Percentiles rank a stretch among this genome's conserved stretches.
Evolutionary conservation across 1,140 invertebrate species (phyloP).

Genomic region (Drosophila sucinea): DNA sequence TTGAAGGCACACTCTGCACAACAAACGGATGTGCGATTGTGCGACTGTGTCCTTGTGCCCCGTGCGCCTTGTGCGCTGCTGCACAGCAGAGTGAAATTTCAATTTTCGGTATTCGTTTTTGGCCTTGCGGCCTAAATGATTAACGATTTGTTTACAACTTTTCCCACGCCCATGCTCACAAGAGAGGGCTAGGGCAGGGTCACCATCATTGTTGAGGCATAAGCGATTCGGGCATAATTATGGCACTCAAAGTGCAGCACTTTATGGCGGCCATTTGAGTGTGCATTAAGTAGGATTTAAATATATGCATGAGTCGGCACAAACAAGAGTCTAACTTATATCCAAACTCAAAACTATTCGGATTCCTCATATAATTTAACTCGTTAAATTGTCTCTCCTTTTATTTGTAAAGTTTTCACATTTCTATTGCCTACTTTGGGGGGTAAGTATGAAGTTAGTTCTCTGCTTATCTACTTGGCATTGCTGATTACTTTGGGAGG

Average conservation of each 20-base stretch:
- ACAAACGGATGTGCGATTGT: slow-evolving; percentile 33
- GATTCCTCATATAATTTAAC: too few species aligned
- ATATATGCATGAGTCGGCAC: too few species aligned
- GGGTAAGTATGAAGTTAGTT: too few species aligned
- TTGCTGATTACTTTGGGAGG: too few species aligned
- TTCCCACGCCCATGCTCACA: background rate
- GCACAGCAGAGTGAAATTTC: slow-evolving; percentile 46
- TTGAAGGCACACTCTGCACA: slow-evolving; percentile 19
- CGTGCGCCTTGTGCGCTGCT: slow-evolving; percentile 27
- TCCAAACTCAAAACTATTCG: too few species aligned
- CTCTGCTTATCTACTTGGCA: too few species aligned
- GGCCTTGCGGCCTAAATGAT: slow-evolving; percentile 52
- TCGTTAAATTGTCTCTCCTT: too few species aligned
- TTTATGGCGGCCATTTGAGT: background rate
- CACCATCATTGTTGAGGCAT: slow-evolving; percentile 15
- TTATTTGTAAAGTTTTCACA: too few species aligned
- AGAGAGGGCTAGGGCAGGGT: slow-evolving; percentile 4
- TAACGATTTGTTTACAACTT: slow-evolving; percentile 67
- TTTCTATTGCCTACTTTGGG: too few species aligned
- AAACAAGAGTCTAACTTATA: too few species aligned
- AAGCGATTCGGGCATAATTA: slow-evolving; percentile 15
- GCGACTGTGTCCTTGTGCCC: slow-evolving; percentile 64
- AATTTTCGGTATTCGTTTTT: slow-evolving; percentile 38
- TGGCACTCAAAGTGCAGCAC: slow-evolving; percentile 19
- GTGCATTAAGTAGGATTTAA: too few species aligned